phyloP scores from a whole-genome alignment of 2,113 vertebrate species.

The Sylvicapra grimmia region DNA sequence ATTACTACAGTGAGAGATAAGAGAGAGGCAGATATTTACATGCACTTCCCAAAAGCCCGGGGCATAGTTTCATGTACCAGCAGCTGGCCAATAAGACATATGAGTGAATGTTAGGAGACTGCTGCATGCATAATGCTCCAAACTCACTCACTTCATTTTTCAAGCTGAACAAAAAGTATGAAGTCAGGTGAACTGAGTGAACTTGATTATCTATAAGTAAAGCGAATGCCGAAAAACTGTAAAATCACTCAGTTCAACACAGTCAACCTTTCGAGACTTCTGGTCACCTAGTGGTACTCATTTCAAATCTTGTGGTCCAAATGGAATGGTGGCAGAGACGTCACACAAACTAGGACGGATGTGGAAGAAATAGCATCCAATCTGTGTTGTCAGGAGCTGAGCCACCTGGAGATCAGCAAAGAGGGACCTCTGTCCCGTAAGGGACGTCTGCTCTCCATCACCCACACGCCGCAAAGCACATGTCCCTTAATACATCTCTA shows the following conservation, averaged over 20 bases:
- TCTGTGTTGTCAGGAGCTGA: background rate
- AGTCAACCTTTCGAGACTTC: background rate
- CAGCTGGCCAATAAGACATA: background rate
- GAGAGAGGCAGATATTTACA: slow-evolving; percentile 15
- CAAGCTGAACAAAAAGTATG: slow-evolving; percentile 15
- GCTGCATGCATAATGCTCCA: background rate
- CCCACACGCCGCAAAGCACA: background rate
- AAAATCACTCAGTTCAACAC: background rate
- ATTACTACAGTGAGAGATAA: slow-evolving; percentile 37
- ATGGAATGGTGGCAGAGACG: background rate
- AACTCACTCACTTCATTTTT: background rate
- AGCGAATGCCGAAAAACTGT: background rate
- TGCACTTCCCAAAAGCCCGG: background rate
- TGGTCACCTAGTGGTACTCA: background rate
- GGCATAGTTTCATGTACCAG: background rate
- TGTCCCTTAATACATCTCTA: background rate
- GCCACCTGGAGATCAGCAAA: background rate
- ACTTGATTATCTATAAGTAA: slow-evolving; percentile 29
- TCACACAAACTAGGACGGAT: background rate
- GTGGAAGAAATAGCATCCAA: background rate
- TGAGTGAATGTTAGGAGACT: background rate
- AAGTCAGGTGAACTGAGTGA: background rate
- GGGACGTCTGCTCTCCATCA: background rate
- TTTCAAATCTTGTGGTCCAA: background rate
- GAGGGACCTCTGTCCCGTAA: background rate